phyloP scores from a whole-genome alignment of 2,113 vertebrate genomes.

The Caloenas nicobarica region DNA sequence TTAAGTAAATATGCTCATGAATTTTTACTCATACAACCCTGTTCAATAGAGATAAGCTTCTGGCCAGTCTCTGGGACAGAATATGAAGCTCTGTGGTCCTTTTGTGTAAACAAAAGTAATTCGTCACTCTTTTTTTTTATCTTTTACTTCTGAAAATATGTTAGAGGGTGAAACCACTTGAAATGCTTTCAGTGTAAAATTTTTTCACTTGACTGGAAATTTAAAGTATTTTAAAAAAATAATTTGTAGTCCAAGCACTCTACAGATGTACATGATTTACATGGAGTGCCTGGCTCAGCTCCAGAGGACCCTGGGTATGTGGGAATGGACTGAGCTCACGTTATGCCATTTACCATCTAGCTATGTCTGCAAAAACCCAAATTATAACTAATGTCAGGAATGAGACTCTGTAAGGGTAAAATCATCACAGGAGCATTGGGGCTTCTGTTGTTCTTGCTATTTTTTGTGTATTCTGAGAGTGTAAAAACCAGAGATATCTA shows the following conservation, averaged over 20 bases:
- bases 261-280: background rate
- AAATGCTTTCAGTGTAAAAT: background rate
- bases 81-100: background rate
- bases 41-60: background rate
- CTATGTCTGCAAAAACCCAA: background rate
- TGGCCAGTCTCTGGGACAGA: background rate
- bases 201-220: background rate
- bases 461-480: background rate
- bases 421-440: fast-evolving
- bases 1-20: background rate
- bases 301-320: background rate
- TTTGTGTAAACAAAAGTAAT: background rate
- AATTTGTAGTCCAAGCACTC: background rate
- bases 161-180: background rate
- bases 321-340: background rate
- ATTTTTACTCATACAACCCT: background rate
- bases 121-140: background rate
- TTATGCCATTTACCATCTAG: background rate
- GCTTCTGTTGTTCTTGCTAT: background rate
- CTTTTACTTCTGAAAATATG: background rate
- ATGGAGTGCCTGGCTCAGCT: background rate
- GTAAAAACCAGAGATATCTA: background rate
- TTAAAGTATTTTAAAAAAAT: background rate
- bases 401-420: background rate
- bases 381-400: background rate